Evolutionary conservation across 2,888 invertebrate genomes (phyloP).

Genomic region (Platypus cylindrus): DNA sequence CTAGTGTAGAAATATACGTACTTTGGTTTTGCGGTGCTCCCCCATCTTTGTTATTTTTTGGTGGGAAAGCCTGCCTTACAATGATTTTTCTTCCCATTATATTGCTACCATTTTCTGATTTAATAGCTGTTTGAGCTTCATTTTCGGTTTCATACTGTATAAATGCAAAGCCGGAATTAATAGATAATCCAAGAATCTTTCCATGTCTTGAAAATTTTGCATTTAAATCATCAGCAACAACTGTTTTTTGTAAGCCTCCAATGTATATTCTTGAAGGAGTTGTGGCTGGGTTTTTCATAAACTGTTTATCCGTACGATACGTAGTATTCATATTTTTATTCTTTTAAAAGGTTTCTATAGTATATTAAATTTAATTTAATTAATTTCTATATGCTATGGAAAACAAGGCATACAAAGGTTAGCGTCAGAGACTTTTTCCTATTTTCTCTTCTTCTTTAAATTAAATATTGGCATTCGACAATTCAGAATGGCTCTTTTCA

Average conservation of each 20-base stretch:
- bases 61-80: constrained; percentile 46
- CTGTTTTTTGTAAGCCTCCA: constrained; percentile 55
- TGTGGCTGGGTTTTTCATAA: constrained; percentile 61
- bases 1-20: too few species aligned
- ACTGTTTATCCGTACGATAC: constrained; percentile 35
- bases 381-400: too few species aligned
- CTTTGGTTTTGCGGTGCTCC: constrained; percentile 7
- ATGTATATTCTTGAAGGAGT: constrained; percentile 68
- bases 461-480: too few species aligned
- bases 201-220: constrained; percentile 67
- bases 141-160: constrained; percentile 69
- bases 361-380: too few species aligned
- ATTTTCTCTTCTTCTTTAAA: too few species aligned
- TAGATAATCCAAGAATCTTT: constrained; percentile 52
- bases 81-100: constrained; percentile 61
- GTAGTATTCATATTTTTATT: constrained; percentile 19
- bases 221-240: constrained; percentile 51
- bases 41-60: constrained; percentile 18
- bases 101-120: constrained; percentile 52
- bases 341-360: too few species aligned
- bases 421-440: too few species aligned
- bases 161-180: constrained; percentile 74
- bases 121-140: constrained; percentile 63
- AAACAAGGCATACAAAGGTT: too few species aligned
- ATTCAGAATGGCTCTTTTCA: too few species aligned